Conservation (phyloP, 2,888 invertebrate genomes). For the Heteromyza rotundicornis region DNA sequence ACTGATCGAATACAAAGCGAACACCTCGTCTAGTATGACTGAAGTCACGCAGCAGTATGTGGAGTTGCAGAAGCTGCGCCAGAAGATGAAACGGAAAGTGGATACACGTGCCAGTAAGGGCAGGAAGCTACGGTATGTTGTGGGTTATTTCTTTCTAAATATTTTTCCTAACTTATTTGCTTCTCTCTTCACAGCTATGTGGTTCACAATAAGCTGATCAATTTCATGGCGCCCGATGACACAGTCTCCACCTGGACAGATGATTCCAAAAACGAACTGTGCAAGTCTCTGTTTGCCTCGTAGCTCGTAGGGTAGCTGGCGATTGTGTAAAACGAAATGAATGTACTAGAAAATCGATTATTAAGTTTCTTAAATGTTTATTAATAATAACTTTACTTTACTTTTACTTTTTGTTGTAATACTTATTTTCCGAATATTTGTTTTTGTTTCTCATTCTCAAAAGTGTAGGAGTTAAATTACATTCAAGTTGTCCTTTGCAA, state of each 20-base stretch:
- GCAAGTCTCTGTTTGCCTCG: conserved; percentile 76
- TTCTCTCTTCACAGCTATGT: conserved; percentile 72
- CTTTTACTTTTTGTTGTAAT: neutral
- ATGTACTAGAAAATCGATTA: too few species aligned
- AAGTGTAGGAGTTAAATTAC: conserved; percentile 13
- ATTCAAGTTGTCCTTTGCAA: neutral
- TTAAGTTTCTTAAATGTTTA: neutral
- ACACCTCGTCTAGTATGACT: conserved; percentile 81
- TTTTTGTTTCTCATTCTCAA: neutral
- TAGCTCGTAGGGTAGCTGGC: too few species aligned
- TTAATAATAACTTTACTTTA: neutral
- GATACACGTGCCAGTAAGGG: conserved; percentile 96
- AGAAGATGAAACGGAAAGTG: conserved; percentile 89
- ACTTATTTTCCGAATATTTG: neutral
- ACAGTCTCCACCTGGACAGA: conserved; percentile 72
- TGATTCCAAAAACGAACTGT: conserved; percentile 80
- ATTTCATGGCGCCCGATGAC: conserved; percentile 87
- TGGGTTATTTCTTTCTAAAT: too few species aligned
- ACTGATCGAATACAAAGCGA: conserved; percentile 89
- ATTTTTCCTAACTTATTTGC: conserved; percentile 1
- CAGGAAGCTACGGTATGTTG: conserved; percentile 73
- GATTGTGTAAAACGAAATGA: too few species aligned
- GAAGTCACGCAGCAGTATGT: conserved; percentile 90
- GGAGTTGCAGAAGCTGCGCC: conserved; percentile 87
- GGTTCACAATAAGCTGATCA: conserved; percentile 84